A percentile compares a stretch with the other conserved stretches of the same genome.
Evolutionary conservation across 2,888 invertebrate species (phyloP).

Genomic region (Beris chalybata): DNA sequence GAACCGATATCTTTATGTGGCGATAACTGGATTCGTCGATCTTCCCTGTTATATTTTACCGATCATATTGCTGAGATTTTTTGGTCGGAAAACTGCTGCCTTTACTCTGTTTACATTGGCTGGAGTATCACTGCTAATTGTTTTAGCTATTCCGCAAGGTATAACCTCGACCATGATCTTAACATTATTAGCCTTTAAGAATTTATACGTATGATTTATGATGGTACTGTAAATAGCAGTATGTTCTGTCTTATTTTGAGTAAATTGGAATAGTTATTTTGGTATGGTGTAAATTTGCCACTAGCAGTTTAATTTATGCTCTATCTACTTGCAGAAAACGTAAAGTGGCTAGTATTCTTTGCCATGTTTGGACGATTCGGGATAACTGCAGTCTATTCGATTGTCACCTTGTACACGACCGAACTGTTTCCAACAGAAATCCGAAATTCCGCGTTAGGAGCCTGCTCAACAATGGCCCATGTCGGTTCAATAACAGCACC

Average conservation of each 20-base stretch:
- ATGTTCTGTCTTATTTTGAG: no score
- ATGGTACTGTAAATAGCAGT: no score
- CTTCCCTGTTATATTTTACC: slow-evolving; percentile 61
- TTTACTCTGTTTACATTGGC: slow-evolving; percentile 56
- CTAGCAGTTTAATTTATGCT: not conserved
- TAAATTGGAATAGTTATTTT: no score
- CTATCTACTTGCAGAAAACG: slow-evolving; percentile 42
- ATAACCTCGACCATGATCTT: slow-evolving; percentile 20
- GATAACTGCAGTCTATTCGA: slow-evolving; percentile 62
- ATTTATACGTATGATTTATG: no score
- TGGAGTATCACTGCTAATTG: slow-evolving; percentile 57
- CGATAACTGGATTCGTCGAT: slow-evolving; percentile 60
- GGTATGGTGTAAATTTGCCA: no score
- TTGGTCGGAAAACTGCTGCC: slow-evolving; percentile 58
- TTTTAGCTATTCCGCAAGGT: slow-evolving; percentile 56
- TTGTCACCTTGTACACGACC: slow-evolving; percentile 62
- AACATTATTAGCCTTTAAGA: not conserved
- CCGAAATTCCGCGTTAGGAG: slow-evolving; percentile 62
- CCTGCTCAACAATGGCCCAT: slow-evolving; percentile 61
- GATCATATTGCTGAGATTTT: slow-evolving; percentile 56
- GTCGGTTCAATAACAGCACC: slow-evolving; percentile 64
- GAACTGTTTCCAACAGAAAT: slow-evolving; percentile 64
- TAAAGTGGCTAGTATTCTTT: slow-evolving; percentile 52
- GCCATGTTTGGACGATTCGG: slow-evolving; percentile 60
- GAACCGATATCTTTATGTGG: slow-evolving; percentile 58